Base-by-base conservation (phyloP, 2,888 invertebrate genomes). In the Amblyteles armatorius region DNA sequence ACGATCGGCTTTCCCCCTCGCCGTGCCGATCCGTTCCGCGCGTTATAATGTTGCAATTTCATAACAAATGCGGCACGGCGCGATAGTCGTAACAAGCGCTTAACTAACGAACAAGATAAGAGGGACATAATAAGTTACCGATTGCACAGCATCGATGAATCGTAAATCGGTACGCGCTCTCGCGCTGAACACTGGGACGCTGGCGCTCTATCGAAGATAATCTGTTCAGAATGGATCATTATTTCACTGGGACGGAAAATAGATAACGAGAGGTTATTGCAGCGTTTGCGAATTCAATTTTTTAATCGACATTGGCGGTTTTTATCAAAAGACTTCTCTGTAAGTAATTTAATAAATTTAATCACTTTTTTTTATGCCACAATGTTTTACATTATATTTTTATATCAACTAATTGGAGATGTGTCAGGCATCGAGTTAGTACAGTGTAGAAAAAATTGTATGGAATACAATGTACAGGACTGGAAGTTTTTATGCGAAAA, bases 21-120 rank as follows among this genome's bases (percentile, higher is more conserved):
- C 19, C 19, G n/a, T n/a, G 57, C 16, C 67, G 26, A 29, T n/a
- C 36, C 36, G 29, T 19, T 48, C 6, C 57, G 44, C 87, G 88
- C 84, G 7, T 88, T 87, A 87, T 85, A 90, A 91, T 87, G 87
- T 88, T 83, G 82, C 83, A 88, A 88, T 91, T 91, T 92, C 88
- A 89, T 90, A 90, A 90, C 85, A 86, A 88, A 69, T 57, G 74
- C 36, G 50, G 60, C 55, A 33, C 48, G 26, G 79, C 55, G 82
- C 77, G 86, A 89, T 88, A 88, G 83, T 87, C 87, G 85, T 87
- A 88, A 84, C 69, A 89, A 83, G 74, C 82, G 81, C 26, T 65
- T 48, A n/a, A 67, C 44, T 57, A 50, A 72, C 71, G 81, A 82
- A 85, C 60, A 63, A 77, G 88, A 87, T 88, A 79, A 74, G 65